A percentile compares a stretch with the other conserved stretches of the same genome.
Evolutionary conservation across 2,113 vertebrate species (phyloP).

Genomic region (Oryctolagus cuniculus): DNA sequence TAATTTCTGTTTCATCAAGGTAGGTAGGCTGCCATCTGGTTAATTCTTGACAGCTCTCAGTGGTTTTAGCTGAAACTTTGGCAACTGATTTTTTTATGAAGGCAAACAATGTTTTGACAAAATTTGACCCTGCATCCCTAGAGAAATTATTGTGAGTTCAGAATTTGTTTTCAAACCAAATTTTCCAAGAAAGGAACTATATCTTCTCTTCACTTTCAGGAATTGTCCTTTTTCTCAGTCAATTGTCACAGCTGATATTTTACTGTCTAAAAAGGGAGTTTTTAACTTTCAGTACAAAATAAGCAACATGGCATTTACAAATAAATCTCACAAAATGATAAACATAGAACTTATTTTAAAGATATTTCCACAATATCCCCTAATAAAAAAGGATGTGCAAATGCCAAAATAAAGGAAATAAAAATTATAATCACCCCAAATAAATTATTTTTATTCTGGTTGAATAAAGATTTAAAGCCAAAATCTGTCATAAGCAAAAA

Average conservation of each 20-base stretch:
- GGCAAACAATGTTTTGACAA: slow-evolving; percentile 66
- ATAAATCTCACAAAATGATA: slow-evolving; percentile 18
- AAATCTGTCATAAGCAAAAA: slow-evolving; percentile 4
- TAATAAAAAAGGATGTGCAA: slow-evolving; percentile 22
- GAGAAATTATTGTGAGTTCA: slow-evolving; percentile 70
- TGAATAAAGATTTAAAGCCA: slow-evolving; percentile 47
- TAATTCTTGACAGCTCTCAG: slow-evolving; percentile 48
- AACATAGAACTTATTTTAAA: slow-evolving; percentile 9
- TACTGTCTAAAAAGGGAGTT: neutral
- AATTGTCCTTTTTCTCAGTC: slow-evolving; percentile 49
- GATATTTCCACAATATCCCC: neutral
- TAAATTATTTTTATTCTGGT: slow-evolving; percentile 1
- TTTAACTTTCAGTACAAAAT: slow-evolving; percentile 63
- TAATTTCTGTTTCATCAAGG: slow-evolving; percentile 56
- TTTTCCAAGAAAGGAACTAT: slow-evolving; percentile 65
- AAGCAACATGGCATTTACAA: slow-evolving; percentile 36
- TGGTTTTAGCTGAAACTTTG: slow-evolving; percentile 61
- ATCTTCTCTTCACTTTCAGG: slow-evolving; percentile 41
- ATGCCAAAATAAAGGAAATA: slow-evolving; percentile 45
- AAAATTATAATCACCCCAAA: slow-evolving; percentile 37
- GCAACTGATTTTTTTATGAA: slow-evolving; percentile 51
- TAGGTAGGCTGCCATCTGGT: slow-evolving; percentile 62
- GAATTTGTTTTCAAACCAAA: slow-evolving; percentile 67
- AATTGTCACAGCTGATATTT: slow-evolving; percentile 47
- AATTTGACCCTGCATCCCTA: slow-evolving; percentile 53